A percentile compares a stretch with the other conserved stretches of the same genome.
Conservation (phyloP, 2,113 vertebrate genomes). For the Podarcis raffonei region DNA sequence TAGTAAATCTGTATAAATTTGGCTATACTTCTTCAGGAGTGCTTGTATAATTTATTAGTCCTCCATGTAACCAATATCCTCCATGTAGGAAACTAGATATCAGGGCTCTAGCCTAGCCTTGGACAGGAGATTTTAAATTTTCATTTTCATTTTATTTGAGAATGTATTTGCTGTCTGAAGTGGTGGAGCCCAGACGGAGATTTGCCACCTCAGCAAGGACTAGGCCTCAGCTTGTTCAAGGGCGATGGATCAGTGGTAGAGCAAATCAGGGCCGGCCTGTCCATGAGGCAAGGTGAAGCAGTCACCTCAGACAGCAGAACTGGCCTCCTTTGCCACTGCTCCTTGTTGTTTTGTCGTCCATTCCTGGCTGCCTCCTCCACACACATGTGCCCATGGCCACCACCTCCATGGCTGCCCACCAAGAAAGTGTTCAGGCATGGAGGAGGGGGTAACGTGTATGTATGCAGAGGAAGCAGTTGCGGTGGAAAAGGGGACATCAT, state of each 20-base stretch:
- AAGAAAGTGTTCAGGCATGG: too few species aligned
- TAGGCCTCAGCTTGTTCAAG: background rate
- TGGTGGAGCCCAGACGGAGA: background rate
- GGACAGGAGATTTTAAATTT: background rate
- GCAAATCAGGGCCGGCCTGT: background rate
- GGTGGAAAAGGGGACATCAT: too few species aligned
- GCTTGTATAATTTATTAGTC: background rate
- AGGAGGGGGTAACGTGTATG: too few species aligned
- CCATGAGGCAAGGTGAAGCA: too few species aligned
- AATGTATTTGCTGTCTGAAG: background rate
- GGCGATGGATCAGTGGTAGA: background rate
- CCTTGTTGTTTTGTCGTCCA: too few species aligned
- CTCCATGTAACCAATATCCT: background rate
- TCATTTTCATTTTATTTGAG: background rate
- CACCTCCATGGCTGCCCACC: too few species aligned
- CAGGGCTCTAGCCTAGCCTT: background rate
- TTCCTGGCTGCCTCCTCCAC: too few species aligned
- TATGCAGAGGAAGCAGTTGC: background rate
- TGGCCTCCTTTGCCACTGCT: too few species aligned
- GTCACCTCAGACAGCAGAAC: too few species aligned
- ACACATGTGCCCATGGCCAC: too few species aligned
- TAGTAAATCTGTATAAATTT: background rate
- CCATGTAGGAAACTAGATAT: background rate
- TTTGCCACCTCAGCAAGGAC: background rate
- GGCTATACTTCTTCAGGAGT: background rate